Conservation (phyloP, 92 coral and sea anemone genomes). For the Chrysogorgia sp. region DNA sequence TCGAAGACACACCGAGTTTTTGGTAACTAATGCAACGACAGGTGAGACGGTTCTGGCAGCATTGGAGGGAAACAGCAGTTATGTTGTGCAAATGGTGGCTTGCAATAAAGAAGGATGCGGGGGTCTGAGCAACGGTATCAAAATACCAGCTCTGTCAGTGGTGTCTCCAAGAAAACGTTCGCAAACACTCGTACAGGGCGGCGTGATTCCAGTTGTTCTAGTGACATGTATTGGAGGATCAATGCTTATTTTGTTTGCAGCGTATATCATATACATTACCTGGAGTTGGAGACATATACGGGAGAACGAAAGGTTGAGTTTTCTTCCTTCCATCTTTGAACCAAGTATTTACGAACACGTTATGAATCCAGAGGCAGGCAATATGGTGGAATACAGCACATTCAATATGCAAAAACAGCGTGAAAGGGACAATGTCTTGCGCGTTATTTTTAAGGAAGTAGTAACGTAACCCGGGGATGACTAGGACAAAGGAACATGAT, state of each 20-base stretch:
- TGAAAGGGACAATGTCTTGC: not conserved
- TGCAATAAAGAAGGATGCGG: constrained; percentile 32
- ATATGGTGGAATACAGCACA: not conserved
- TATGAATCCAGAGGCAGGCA: not conserved
- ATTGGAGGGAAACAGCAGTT: not conserved
- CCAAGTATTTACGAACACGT: not conserved
- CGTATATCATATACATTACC: not conserved
- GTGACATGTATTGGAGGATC: not conserved
- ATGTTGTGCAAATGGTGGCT: not conserved
- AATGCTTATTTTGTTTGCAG: not conserved
- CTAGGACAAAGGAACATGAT: no score
- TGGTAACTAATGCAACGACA: not conserved
- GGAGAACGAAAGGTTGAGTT: not conserved
- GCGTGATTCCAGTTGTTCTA: not conserved
- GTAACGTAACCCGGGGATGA: no score
- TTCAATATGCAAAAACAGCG: not conserved
- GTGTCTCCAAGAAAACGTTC: no score
- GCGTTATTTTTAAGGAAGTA: not conserved
- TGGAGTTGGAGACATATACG: not conserved
- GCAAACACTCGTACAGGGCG: no score
- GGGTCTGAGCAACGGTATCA: not conserved
- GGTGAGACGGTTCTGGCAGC: constrained; percentile 8
- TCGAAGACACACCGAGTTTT: not conserved
- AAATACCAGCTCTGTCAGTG: not conserved
- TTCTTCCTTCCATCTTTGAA: not conserved